Evolutionary conservation across 2,888 invertebrate genomes (phyloP).

Genomic region (Amphiduros pacificus): DNA sequence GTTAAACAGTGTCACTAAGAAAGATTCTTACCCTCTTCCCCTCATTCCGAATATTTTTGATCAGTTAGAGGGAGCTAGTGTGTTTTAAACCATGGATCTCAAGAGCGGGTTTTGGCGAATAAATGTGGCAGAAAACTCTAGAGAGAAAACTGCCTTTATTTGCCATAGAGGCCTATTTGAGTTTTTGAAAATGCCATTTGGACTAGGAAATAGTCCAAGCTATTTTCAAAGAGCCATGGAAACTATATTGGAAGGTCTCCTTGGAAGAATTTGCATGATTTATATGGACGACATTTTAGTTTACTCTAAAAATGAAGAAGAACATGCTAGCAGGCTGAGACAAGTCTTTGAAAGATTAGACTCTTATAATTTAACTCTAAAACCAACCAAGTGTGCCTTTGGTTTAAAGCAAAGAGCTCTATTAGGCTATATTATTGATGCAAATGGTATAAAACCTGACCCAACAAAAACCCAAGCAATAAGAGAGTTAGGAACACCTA

Average conservation of each 20-base stretch:
- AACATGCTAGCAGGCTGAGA: constrained; percentile 14
- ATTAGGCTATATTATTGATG: constrained; percentile 17
- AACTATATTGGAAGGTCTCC: background rate
- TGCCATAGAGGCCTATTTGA: constrained; percentile 19
- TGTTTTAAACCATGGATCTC: constrained; percentile 23
- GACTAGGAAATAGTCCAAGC: constrained; percentile 23
- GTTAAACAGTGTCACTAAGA: constrained; percentile 18
- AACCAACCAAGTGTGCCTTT: constrained; percentile 27
- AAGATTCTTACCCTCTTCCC: constrained; percentile 20
- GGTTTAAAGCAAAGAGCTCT: constrained; percentile 14
- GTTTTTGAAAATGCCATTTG: constrained; percentile 25
- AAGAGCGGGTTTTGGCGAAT: constrained; percentile 24
- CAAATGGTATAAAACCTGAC: constrained; percentile 21
- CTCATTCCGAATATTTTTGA: constrained; percentile 29
- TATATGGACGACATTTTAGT: constrained; percentile 29
- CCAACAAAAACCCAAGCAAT: constrained; percentile 22
- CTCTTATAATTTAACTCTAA: constrained; percentile 14
- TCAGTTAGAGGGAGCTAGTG: constrained; percentile 13
- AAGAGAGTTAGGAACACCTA: constrained; percentile 3
- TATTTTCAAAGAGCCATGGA: constrained; percentile 24
- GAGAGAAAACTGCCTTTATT: constrained; percentile 23
- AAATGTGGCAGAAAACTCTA: constrained; percentile 2
- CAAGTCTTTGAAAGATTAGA: constrained; percentile 18
- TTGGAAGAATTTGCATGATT: constrained; percentile 9
- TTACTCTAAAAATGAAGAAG: constrained; percentile 2